A percentile compares a stretch with the other conserved stretches of the same genome.
These are phyloP conservation scores for Neosilurus mollespiculum DNA, from an alignment of 2,797 vertebrate species.

Conservation along the genomic window DNA sequence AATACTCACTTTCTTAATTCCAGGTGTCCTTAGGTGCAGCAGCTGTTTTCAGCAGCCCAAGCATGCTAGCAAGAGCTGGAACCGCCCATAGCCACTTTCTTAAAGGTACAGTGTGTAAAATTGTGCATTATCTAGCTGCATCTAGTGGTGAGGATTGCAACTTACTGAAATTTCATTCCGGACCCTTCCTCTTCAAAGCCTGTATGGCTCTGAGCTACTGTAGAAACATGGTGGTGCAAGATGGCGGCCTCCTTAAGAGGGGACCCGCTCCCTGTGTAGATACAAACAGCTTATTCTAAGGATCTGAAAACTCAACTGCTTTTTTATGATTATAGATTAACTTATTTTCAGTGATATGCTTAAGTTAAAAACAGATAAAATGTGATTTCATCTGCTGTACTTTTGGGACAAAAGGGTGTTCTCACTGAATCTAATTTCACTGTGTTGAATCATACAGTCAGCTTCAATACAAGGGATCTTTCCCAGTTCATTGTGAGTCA, in stretches of 20 bases:
- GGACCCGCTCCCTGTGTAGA: too few species aligned
- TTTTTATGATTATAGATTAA: too few species aligned
- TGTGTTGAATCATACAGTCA: not conserved
- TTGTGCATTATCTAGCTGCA: too few species aligned
- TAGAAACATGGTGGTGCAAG: too few species aligned
- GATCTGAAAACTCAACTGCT: too few species aligned
- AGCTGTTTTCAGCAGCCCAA: not conserved
- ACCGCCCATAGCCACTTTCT: not conserved
- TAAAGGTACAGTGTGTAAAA: not conserved
- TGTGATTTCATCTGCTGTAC: not conserved
- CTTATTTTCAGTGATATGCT: too few species aligned
- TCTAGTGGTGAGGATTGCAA: too few species aligned
- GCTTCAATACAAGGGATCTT: not conserved
- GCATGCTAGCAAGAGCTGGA: not conserved
- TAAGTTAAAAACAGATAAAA: not conserved
- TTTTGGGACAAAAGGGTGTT: not conserved
- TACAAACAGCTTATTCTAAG: too few species aligned
- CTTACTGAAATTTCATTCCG: too few species aligned
- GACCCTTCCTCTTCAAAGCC: too few species aligned
- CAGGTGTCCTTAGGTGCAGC: not conserved
- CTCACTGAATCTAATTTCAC: not conserved
- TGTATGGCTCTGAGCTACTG: too few species aligned
- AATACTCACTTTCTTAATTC: not conserved
- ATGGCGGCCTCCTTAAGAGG: too few species aligned
- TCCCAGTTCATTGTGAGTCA: not conserved